Evolutionary conservation across 2,888 invertebrate species (phyloP), one percentile per base, ranked within the genome.

Genomic region (Frankliniella intonsa): DNA sequence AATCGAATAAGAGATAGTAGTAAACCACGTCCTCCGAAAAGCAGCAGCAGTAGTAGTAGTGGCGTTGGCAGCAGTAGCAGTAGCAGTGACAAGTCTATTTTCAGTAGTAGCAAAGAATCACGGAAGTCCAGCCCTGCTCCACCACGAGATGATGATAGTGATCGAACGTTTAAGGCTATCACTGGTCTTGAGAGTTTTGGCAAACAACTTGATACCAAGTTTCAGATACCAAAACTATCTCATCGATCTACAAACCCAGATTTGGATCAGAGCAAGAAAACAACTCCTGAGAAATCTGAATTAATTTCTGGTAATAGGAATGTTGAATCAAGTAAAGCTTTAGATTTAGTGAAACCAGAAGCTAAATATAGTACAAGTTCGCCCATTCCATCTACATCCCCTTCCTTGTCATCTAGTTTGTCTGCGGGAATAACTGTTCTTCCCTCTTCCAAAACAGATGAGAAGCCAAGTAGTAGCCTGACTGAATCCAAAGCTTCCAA

Each of bases 181-280:
- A n/a, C 81, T 84, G 89, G 91, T 82, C 92, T 94, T 86, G 94
- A 94, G 86, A 93, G 94, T 14, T 89, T 94, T 82, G 94, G 94
- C 85, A 95, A 95, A 86, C 92, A 94, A 14, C 88, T 94, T 62
- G 93, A 95, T 82, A 93, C 93, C 83, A 95, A 94, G 86, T 96
- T 95, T 89, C 96, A 96, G 89, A 96, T 96, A 86, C 95, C 95
- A 0, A 96, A 95, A 88, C 87, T 95, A 83, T 93, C 93, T 0
- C 92, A 93, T 7, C 87, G 90, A 50, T 85, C 84, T 2, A 81
- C 84, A 5, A 88, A 87, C 79, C 82, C 84, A 3, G 83, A 84
- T 80, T 86, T 86, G 0, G 88, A 87, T 0, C 84, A 84, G 3
- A 84, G 84, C 0, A 87, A 86, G 10, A 87, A 87, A 81, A 86